Evolutionary conservation across 2,797 vertebrate species (phyloP), one percentile per base, ranked within the genome.

Genomic region (Phaenicophaeus curvirostris): DNA sequence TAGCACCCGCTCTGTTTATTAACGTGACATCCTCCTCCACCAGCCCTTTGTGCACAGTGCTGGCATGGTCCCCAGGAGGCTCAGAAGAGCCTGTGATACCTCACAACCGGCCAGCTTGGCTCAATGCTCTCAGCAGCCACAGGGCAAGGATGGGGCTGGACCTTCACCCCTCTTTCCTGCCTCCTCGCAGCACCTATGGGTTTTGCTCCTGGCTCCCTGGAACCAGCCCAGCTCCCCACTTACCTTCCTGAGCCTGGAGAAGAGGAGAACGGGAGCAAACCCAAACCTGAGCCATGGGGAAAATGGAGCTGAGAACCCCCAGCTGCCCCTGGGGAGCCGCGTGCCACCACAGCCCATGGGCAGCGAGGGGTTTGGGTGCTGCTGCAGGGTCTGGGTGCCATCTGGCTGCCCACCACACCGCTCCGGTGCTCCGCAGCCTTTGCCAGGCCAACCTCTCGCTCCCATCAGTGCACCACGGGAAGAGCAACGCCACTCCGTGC

Each of bases 141-240:
- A 1, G 15, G 14, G 35, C 0, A 2, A 65, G 50, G 8, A 65
- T 39, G 67, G 14, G 21, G 13, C 3, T 0, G 0, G 35, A 5
- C 6, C 39, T 42, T 20, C 2, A 0, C 2, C 4, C 24, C 31
- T 21, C 3, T 37, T 15, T 7, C 24, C 53, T 20, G 46, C 30
- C 37, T 35, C 37, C 53, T 5, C 3, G 1, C 58, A 72, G 48
- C 35, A 58, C 80, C 21, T 2, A 2, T 4, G 63, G n/a, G 55
- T 8, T 46, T 54, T 61, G 69, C 23, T 37, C 53, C 42, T 30
- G 30, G 68, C n/a, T 41, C 35, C 72, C 81, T 1, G 0, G 57
- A 46, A 46, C 18, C 54, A n/a, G 37, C 53, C 31, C 13, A 11
- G 58, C 25, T 69, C 69, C 69, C 19, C 1, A 0, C 89, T 76